Percentiles rank a stretch among this genome's conserved stretches.
These are phyloP conservation scores for Leptonema lineaticorne DNA, from an alignment of 1,140 invertebrate genomes.

Conservation along the genomic window DNA sequence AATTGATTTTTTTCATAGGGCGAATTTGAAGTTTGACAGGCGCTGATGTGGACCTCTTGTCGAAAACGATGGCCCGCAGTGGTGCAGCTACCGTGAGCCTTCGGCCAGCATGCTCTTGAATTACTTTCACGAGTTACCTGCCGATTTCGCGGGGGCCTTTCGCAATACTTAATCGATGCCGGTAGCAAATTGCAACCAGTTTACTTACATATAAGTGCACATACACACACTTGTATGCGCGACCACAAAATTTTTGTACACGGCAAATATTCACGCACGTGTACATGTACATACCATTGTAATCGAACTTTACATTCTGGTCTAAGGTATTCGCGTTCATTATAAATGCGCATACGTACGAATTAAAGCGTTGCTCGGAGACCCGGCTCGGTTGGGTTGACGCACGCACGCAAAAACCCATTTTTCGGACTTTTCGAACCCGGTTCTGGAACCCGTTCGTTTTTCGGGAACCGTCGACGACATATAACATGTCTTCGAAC, in stretches of 20 bases:
- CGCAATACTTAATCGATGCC: constrained; percentile 31
- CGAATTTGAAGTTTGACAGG: neutral
- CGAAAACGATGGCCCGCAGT: neutral
- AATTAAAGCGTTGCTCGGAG: constrained; percentile 8
- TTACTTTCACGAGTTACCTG: constrained; percentile 32
- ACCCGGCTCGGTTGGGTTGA: neutral
- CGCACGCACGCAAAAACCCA: constrained; percentile 14
- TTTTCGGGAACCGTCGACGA: neutral
- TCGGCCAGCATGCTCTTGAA: constrained; percentile 25
- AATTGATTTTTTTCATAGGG: no score
- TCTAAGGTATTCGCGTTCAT: constrained; percentile 29
- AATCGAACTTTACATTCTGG: constrained; percentile 30
- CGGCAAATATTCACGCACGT: neutral
- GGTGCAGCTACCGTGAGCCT: constrained; percentile 24
- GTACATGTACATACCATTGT: constrained; percentile 9
- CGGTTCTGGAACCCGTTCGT: neutral
- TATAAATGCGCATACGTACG: constrained; percentile 22
- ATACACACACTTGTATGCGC: neutral
- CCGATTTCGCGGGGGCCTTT: constrained; percentile 31
- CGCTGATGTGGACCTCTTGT: neutral
- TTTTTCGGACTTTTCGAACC: constrained; percentile 2
- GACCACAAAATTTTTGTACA: neutral
- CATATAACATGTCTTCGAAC: no score
- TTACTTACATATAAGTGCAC: no score
- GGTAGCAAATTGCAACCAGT: constrained; percentile 32